Base-by-base conservation (phyloP, 2,113 vertebrate species). In the Monopterus albus region DNA sequence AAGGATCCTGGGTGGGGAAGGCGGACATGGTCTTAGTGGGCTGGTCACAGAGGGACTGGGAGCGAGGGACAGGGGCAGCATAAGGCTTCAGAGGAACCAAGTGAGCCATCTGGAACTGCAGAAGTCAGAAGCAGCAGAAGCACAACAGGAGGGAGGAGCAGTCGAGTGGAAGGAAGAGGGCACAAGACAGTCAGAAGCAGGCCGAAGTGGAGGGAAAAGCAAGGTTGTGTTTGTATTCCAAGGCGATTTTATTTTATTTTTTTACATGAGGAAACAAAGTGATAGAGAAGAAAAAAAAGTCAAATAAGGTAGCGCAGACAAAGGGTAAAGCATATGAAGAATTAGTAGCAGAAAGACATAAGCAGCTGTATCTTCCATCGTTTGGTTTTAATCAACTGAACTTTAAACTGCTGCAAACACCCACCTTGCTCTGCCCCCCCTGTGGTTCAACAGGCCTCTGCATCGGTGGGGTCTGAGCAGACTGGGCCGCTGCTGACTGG, bases 31-130 rank as follows among this genome's bases (percentile, higher is more conserved):
- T 96, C 92, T 95, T 94, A 92, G 94, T 94, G 62, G 95, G 95
- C 87, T 96, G 96, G 90, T 97, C 96, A 86, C 96, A 96, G 64
- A 97, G 94, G 85, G 96, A 97, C 91, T 97, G 96, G 80, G 96
- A 96, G 84, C 96, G 94, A 70, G 96, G 96, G 59, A 95, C 95
- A 63, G 95, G 95, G 28, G 95, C 95, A 56, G 95, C 95, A 33
- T 96, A 96, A 57, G 96, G 95, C 92, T 96, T 96, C 86, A 96
- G 91, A 13, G 96, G 95, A 84, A 96, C 95, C 82, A 96, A 93
- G 89, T 96, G 95, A 77, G 95, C 96, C 90, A 96, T 94, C 87
- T 96, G 95, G 92, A 95, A 96, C 95, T 96, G 93, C 23, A 72
- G 58, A 26, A 47, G 59, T 72, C 57, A 71, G 56, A 40, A 49